A percentile compares a stretch with the other conserved stretches of the same genome.
Evolutionary conservation across 2,797 vertebrate genomes (phyloP).

Genomic region (Crax fasciolata): DNA sequence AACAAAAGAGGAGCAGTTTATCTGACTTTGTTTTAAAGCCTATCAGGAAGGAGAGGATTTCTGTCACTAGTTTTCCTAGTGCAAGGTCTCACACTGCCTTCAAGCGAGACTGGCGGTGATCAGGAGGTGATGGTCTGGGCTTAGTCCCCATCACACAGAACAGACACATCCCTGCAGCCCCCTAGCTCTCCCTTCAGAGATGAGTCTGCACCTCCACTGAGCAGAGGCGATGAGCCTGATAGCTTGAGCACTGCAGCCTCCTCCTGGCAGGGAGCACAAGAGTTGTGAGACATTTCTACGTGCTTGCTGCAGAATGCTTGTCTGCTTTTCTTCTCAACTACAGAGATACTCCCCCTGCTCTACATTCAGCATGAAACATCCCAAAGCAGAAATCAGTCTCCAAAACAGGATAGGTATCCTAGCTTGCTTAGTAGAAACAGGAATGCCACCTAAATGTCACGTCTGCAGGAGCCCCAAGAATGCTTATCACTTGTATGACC

Average conservation of each 20-base stretch:
- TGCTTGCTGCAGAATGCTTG: neutral
- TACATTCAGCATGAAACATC: neutral
- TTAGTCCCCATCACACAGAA: neutral
- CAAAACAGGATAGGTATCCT: neutral
- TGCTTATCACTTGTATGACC: neutral
- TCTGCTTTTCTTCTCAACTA: neutral
- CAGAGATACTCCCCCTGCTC: neutral
- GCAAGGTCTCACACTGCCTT: rapidly evolving
- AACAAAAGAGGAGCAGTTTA: neutral
- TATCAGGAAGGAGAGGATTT: neutral
- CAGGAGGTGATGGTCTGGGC: neutral
- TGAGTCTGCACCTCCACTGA: neutral
- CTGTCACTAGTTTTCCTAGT: neutral
- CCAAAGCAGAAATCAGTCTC: neutral
- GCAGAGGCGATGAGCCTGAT: neutral
- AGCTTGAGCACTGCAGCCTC: neutral
- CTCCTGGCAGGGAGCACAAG: neutral
- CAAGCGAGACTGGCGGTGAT: neutral
- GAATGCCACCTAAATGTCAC: rapidly evolving
- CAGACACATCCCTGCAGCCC: neutral
- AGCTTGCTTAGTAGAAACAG: neutral
- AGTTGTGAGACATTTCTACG: rapidly evolving
- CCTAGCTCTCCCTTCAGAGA: neutral
- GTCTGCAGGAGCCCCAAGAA: neutral
- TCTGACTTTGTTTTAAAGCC: neutral